A percentile compares a stretch with the other conserved stretches of the same genome.
Evolutionary conservation across 2,888 invertebrate genomes (phyloP).

Genomic region (Glaucopsyche alexis): DNA sequence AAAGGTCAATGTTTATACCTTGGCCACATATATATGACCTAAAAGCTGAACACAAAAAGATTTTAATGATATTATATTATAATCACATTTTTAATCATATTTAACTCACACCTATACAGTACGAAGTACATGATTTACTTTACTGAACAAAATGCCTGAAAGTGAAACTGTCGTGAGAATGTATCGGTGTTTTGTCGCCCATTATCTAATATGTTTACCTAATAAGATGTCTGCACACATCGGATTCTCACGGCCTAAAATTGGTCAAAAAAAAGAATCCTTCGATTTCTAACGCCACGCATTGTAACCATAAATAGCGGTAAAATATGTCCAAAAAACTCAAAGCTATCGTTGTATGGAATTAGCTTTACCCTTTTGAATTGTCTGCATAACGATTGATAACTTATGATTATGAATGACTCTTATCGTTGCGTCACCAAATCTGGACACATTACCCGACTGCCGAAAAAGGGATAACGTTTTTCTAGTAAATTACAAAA

Average conservation of each 20-base stretch:
- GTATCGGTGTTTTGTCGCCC: conserved; percentile 47
- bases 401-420: too few species aligned
- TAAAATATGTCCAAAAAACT: conserved; percentile 62
- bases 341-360: conserved; percentile 47
- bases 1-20: too few species aligned
- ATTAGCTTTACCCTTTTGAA: conserved; percentile 38
- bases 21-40: too few species aligned
- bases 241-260: conserved; percentile 72
- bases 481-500: not conserved
- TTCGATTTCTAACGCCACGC: conserved; percentile 69
- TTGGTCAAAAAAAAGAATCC: conserved; percentile 60
- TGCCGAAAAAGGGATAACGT: not conserved
- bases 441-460: not conserved
- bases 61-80: too few species aligned
- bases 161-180: conserved; percentile 26
- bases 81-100: too few species aligned
- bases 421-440: not conserved
- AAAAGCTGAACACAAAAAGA: too few species aligned
- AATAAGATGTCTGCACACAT: conserved; percentile 67
- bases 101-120: too few species aligned
- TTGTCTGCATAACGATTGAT: not conserved
- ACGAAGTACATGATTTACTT: not conserved
- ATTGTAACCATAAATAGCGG: conserved; percentile 72
- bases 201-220: conserved; percentile 66
- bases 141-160: not conserved